A percentile compares a stretch with the other conserved stretches of the same genome.
Conservation (phyloP, 30 jellyfish, hydroid and myxozoan genomes). For the Pelagia noctiluca region DNA sequence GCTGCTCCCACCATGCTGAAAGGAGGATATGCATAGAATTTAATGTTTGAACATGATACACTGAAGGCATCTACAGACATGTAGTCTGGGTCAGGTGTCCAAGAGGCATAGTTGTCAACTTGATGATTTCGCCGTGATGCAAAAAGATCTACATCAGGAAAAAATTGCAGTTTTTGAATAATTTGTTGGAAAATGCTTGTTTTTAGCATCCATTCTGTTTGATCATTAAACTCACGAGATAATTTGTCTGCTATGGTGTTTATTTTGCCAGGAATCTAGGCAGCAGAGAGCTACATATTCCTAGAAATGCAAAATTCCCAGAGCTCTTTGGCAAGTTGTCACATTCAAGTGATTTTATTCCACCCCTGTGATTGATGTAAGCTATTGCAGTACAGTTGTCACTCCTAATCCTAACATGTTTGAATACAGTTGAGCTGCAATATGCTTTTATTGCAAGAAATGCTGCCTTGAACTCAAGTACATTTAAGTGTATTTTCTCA, state of each 20-base stretch:
- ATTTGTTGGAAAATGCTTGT: not conserved
- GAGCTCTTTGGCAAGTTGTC: slow-evolving; percentile 13
- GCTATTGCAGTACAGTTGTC: slow-evolving; percentile 41
- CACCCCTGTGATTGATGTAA: slow-evolving; percentile 38
- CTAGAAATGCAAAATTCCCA: slow-evolving; percentile 12
- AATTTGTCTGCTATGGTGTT: slow-evolving; percentile 13
- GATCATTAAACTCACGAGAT: slow-evolving; percentile 20
- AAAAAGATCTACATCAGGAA: slow-evolving; percentile 12
- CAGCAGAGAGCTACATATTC: slow-evolving; percentile 31
- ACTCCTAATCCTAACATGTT: slow-evolving; percentile 1
- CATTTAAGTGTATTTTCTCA: not conserved
- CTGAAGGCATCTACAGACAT: slow-evolving; percentile 8
- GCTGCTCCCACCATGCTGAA: slow-evolving; percentile 9
- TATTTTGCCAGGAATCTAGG: slow-evolving; percentile 27
- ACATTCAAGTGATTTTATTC: not conserved
- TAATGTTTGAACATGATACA: not conserved
- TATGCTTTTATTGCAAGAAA: not conserved
- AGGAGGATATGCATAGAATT: slow-evolving; percentile 36
- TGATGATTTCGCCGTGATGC: slow-evolving; percentile 28
- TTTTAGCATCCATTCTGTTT: slow-evolving; percentile 12
- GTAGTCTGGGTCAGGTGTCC: slow-evolving; percentile 42
- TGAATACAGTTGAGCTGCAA: not conserved
- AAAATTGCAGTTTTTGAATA: not conserved
- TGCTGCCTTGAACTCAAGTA: not conserved
- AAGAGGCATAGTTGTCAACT: slow-evolving; percentile 5